phyloP scores from a whole-genome alignment of 2,888 invertebrate species.

The Opisthograptis luteolata region DNA sequence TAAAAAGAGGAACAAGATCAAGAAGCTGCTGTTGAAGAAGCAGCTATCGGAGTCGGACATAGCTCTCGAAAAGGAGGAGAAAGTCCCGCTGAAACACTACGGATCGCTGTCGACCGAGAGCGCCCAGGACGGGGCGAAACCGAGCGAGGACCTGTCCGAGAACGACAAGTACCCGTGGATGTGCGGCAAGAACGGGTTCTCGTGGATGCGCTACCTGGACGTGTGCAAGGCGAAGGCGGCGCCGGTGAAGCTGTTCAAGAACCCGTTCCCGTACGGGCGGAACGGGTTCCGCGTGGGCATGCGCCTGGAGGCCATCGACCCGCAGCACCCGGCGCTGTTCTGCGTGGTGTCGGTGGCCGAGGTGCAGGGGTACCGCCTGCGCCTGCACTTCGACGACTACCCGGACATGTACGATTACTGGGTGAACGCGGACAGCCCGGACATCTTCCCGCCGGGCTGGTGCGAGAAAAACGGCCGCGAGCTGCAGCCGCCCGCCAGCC shows the following conservation, averaged over 20 bases:
- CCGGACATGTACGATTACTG: conserved; percentile 96
- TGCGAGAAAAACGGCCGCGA: conserved; percentile 92
- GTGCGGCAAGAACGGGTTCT: conserved; percentile 89
- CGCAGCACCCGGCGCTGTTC: conserved; percentile 94
- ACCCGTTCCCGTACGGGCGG: conserved; percentile 89
- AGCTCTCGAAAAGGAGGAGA: conserved; percentile 57
- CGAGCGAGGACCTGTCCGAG: conserved; percentile 54
- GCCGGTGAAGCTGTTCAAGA: conserved; percentile 90
- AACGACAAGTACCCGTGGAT: conserved; percentile 87
- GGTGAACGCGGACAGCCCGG: conserved; percentile 95
- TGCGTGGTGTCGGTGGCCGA: conserved; percentile 94
- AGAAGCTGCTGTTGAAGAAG: conserved; percentile 70
- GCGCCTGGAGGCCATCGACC: conserved; percentile 97
- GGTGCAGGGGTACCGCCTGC: conserved; percentile 91
- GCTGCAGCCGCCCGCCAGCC: conserved; percentile 91
- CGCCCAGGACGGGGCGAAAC: conserved; percentile 11
- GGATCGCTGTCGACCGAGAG: conserved; percentile 54
- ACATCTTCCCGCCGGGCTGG: conserved; percentile 97
- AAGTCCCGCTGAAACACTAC: conserved; percentile 52
- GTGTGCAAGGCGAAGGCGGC: conserved; percentile 89
- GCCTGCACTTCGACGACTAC: conserved; percentile 96
- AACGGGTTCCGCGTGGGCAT: conserved; percentile 93
- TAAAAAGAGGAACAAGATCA: conserved; percentile 74
- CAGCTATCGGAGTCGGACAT: conserved; percentile 64
- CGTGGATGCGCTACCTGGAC: conserved; percentile 91